Conservation (phyloP, 2,888 invertebrate genomes). For the Prosapia bicincta region DNA sequence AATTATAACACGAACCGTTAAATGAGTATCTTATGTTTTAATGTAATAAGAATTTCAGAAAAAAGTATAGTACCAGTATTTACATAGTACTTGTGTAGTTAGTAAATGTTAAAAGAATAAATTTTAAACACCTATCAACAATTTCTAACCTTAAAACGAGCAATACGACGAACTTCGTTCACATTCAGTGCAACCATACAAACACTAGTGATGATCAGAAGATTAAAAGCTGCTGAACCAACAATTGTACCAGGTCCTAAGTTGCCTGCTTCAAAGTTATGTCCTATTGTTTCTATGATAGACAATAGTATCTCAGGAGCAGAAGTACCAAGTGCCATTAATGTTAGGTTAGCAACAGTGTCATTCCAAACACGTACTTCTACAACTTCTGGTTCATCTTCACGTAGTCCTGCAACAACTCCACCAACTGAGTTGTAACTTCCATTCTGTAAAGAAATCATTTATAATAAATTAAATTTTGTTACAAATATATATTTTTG, state of each 20-base stretch:
- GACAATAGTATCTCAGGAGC: slow-evolving; percentile 98
- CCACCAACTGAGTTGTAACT: slow-evolving; percentile 47
- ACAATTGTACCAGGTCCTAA: slow-evolving; percentile 98
- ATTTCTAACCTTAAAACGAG: slow-evolving; percentile 49
- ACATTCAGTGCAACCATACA: slow-evolving; percentile 82
- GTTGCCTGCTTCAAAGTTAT: slow-evolving; percentile 93
- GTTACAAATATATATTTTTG: too few relatives aligned
- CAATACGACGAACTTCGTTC: slow-evolving; percentile 81
- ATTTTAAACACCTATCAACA: too few relatives aligned
- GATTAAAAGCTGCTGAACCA: slow-evolving; percentile 97
- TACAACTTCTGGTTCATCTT: slow-evolving; percentile 57
- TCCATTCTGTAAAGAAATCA: slow-evolving; percentile 33
- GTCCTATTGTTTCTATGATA: slow-evolving; percentile 95
- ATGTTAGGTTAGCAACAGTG: slow-evolving; percentile 96
- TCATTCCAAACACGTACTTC: slow-evolving; percentile 99
- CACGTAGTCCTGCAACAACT: slow-evolving; percentile 70
- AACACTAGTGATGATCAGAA: slow-evolving; percentile 96
- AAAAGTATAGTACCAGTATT: too few relatives aligned
- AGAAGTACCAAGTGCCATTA: slow-evolving; percentile 98
- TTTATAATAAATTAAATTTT: too few relatives aligned
- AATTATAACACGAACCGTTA: too few relatives aligned
- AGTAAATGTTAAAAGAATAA: too few relatives aligned
- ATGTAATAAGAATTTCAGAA: too few relatives aligned
- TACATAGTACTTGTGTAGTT: too few relatives aligned
- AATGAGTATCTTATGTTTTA: too few relatives aligned